Base-by-base conservation (phyloP, 2,888 invertebrate species). In the Hedya salicella region DNA sequence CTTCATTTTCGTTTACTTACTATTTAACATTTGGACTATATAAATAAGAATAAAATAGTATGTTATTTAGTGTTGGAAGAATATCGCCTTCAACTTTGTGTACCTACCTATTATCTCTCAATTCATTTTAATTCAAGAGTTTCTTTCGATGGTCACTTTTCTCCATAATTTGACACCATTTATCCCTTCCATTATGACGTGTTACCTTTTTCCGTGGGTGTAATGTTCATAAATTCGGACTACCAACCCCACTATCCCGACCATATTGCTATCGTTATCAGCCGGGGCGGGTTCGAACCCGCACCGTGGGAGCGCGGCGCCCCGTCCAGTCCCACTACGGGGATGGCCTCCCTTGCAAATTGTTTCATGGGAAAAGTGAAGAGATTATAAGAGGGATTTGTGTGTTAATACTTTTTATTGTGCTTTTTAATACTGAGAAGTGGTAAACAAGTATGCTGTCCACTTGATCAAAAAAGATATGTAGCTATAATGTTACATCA, bases 221-320 rank as follows among this genome's bases (percentile, higher is more conserved):
- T 39, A 0, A 13, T 36, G 9, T 2, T 9, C 39, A 19, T 17
- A 36, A 32, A 36, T 32, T 36, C 16, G 3, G 25, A 25, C 57
- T 44, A 56, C 42, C 14, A 56, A 0, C 6, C 36, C 36, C 14
- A 16, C 42, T 17, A 17, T 17, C 56, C 56, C 17, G 44, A 57
- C 44, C 57, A 57, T 57, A 57, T 57, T 57, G 57, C 57, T 42
- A 42, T 9, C 42, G 36, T 39, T 64, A 63, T 62, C 62, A 25
- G 14, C 50, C 14, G 25, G 21, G 6, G 52, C 39, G 42, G 39
- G 49, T 30, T 61, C 52, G 52, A 54, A 48, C 53, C 21, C 14
- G 46, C 25, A 16, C 14, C 66, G 68, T 68, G 68, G 68, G 68
- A 68, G 62, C 32, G 49, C 25, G 13, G 44, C 57, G 46, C 57